Base-by-base conservation (phyloP, 1,140 invertebrate genomes). In the Halictus rubicundus region DNA sequence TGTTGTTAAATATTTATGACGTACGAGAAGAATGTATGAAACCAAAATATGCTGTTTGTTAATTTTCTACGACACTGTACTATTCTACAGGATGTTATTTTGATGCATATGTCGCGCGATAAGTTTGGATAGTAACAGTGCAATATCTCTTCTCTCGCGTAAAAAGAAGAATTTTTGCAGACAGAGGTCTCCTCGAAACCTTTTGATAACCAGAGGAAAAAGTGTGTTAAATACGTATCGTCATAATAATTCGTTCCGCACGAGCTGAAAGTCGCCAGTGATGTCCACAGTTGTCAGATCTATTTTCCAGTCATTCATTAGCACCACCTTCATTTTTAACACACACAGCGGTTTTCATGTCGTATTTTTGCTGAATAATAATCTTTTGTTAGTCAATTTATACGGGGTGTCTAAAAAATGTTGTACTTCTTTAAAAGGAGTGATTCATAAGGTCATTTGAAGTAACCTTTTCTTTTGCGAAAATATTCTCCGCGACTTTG, bases 121-220 rank as follows among this genome's bases (percentile, higher is more conserved):
- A 57, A 57, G 54, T 0, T 57, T n/a, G 54, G 19, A n/a, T n/a
- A n/a, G 19, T 57, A 57, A n/a, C 19, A 2, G 6, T 7, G n/a
- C 21, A n/a, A 23, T n/a, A n/a, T 1, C 19, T 1, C 19, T 57
- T 57, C 19, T n/a, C 21, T 57, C 2, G 7, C 21, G 19, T 57
- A 57, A 57, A 9, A n/a, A 57, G 54, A 57, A n/a, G n/a, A n/a
- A 57, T 57, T 57, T 57, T 57, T 57, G 54, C 54, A 57, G 54
- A 57, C 54, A n/a, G 54, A 57, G 21, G 19, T 57, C 19, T 57
- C 19, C 6, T 23, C n/a, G 19, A 9, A n/a, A n/a, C 21, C 19
- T 57, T 57, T 21, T 1, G 54, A 57, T 57, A 57, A n/a, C 54
- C 0, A 0, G 21, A n/a, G 9, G 6, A 57, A n/a, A 57, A 57